These are phyloP conservation scores for Anoura caudifer DNA, from an alignment of 2,113 vertebrate genomes.

Conservation along the genomic window DNA sequence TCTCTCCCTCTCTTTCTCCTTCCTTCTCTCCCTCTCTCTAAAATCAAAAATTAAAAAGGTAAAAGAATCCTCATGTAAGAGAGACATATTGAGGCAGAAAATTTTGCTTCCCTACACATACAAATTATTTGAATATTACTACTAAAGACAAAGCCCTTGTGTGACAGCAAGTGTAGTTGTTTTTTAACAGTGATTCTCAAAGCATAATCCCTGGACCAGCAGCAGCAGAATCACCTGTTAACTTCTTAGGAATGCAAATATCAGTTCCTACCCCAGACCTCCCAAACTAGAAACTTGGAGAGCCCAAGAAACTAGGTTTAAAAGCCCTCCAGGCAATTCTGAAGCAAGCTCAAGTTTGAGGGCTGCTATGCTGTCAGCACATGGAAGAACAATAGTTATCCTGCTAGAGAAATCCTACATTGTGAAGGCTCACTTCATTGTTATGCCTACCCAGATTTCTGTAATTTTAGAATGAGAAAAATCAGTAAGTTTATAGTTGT, in stretches of 20 bases:
- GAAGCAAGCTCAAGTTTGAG: not conserved
- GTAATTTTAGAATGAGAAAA: not conserved
- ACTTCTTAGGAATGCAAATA: not conserved
- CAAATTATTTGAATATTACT: not conserved
- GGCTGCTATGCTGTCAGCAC: not conserved
- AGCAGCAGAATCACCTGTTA: not conserved
- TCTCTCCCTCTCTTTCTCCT: no score
- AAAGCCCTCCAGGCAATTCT: not conserved
- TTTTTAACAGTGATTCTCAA: not conserved
- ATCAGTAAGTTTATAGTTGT: not conserved
- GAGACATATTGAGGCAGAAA: not conserved
- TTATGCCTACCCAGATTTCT: not conserved
- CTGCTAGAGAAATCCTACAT: not conserved
- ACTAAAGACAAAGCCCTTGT: not conserved
- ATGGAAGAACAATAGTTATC: not conserved
- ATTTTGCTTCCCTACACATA: no score
- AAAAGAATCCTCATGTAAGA: not conserved
- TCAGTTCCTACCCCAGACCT: not conserved
- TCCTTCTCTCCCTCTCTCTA: no score
- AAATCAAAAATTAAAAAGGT: no score
- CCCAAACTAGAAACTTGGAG: not conserved
- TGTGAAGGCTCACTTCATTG: not conserved
- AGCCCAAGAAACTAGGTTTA: not conserved
- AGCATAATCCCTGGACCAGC: not conserved
- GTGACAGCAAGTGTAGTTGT: not conserved